phyloP scores from a whole-genome alignment of 2,113 vertebrate species.

The Grus americana region DNA sequence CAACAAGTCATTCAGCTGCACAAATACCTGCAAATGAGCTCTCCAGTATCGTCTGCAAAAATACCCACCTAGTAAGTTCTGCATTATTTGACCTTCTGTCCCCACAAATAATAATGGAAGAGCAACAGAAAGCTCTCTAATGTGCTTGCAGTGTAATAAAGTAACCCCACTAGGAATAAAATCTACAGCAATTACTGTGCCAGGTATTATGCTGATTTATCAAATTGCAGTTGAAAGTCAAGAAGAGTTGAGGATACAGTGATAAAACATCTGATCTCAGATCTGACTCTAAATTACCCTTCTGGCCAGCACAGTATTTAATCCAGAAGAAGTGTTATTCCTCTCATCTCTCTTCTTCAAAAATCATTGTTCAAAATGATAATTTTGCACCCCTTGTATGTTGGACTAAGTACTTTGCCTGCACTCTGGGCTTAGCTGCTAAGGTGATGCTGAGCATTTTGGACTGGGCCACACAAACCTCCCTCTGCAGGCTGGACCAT shows the following conservation, averaged over 20 bases:
- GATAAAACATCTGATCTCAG: conserved; percentile 26
- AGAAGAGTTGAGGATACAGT: neutral
- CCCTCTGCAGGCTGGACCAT: neutral
- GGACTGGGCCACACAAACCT: neutral
- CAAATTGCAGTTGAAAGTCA: conserved; percentile 42
- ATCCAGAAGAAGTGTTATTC: neutral
- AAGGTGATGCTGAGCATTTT: neutral
- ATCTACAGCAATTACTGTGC: conserved; percentile 1
- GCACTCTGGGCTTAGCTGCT: neutral
- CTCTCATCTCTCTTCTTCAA: neutral
- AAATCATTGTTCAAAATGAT: neutral
- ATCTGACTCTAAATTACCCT: neutral
- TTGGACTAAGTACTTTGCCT: neutral
- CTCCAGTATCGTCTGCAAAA: neutral
- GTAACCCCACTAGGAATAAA: conserved; percentile 8
- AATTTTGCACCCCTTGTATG: neutral
- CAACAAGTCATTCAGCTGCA: neutral
- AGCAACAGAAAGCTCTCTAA: neutral
- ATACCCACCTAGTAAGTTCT: neutral
- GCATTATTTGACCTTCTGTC: neutral
- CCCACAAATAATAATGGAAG: neutral
- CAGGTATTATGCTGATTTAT: conserved; percentile 44
- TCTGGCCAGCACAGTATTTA: neutral
- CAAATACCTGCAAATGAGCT: neutral
- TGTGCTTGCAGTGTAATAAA: neutral